These are phyloP conservation scores for Brachypodius melanocephalos DNA, from an alignment of 2,113 vertebrate genomes.

Conservation along the genomic window DNA sequence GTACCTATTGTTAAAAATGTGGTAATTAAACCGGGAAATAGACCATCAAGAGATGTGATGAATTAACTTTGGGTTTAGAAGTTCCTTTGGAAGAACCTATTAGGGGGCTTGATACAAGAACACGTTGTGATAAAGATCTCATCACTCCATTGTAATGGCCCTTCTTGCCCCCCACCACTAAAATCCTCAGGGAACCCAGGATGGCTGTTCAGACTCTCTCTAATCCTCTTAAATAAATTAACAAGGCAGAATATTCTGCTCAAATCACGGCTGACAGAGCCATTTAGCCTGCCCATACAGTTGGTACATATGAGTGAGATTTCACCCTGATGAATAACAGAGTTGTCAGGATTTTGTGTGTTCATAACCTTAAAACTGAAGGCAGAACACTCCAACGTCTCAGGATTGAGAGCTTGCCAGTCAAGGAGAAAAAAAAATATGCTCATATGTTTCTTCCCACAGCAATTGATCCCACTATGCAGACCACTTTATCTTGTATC, in stretches of 20 bases:
- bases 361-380: conserved; percentile 13
- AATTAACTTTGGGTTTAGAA: not conserved
- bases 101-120: not conserved
- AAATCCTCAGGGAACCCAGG: not conserved
- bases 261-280: not conserved
- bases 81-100: not conserved
- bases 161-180: not conserved
- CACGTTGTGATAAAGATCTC: not conserved
- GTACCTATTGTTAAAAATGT: not conserved
- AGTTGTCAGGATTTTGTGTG: conserved; percentile 13
- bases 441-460: not conserved
- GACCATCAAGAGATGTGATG: not conserved
- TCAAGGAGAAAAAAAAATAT: not conserved
- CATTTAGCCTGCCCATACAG: not conserved
- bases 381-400: not conserved
- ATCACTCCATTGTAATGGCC: not conserved
- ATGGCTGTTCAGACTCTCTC: not conserved
- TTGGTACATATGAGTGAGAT: not conserved
- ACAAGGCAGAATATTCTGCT: not conserved
- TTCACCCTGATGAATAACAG: not conserved
- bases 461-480: not conserved
- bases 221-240: conserved; percentile 20
- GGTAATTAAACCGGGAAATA: not conserved
- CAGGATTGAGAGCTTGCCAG: conserved; percentile 1
- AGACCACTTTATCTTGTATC: not conserved